Evolutionary conservation across 2,888 invertebrate species (phyloP).

Genomic region (Athalia rosae): DNA sequence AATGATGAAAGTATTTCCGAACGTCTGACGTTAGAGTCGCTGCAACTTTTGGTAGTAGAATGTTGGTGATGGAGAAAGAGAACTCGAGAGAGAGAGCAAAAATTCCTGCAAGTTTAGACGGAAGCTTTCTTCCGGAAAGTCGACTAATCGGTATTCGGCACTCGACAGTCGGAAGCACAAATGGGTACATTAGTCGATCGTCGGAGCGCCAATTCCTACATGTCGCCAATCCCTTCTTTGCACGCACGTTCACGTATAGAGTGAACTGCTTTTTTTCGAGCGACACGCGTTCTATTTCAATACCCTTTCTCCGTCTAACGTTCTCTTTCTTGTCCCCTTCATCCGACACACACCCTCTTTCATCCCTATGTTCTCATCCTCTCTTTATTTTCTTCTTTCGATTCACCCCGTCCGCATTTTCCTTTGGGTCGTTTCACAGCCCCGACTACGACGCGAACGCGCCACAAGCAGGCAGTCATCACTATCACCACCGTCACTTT

Average conservation of each 20-base stretch:
- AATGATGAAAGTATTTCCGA: too few species aligned
- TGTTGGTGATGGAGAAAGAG: neutral
- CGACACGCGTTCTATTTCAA: neutral
- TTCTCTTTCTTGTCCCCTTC: neutral
- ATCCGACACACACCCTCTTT: neutral
- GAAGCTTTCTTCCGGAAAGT: conserved; percentile 45
- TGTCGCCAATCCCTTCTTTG: conserved; percentile 23
- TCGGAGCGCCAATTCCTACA: conserved; percentile 40
- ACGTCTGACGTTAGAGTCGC: too few species aligned
- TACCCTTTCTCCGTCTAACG: neutral
- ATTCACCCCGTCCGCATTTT: neutral
- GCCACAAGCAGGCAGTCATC: conserved; percentile 9
- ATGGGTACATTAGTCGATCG: conserved; percentile 46
- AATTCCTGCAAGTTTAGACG: neutral
- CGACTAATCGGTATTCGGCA: conserved; percentile 44
- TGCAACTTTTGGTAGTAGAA: neutral
- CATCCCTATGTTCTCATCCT: neutral
- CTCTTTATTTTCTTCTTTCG: neutral
- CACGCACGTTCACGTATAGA: conserved; percentile 23
- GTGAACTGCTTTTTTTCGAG: conserved; percentile 26
- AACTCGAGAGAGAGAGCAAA: neutral
- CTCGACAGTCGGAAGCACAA: conserved; percentile 45
- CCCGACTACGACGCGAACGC: neutral
- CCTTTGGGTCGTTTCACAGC: neutral
- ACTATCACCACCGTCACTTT: neutral